Evolutionary conservation across 2,113 vertebrate genomes (phyloP).

Genomic region (Phylloscopus whistleri): DNA sequence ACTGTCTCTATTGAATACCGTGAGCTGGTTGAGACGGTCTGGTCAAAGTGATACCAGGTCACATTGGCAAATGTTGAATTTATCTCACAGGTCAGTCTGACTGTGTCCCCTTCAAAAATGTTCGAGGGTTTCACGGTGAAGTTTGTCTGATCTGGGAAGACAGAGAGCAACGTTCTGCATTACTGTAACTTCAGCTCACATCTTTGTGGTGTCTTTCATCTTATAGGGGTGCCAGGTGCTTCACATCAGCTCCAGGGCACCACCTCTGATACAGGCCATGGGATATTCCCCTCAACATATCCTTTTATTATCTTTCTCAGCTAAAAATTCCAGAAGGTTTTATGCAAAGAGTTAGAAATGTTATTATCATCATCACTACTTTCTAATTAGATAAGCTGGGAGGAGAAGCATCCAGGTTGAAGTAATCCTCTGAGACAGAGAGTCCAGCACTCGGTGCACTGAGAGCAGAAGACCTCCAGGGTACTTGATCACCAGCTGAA

Average conservation of each 20-base stretch:
- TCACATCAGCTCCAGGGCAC: not conserved
- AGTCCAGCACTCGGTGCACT: not conserved
- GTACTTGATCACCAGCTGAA: not conserved
- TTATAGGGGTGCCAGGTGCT: not conserved
- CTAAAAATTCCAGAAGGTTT: not conserved
- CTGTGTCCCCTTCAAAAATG: conserved; percentile 69
- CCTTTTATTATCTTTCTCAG: not conserved
- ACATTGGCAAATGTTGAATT: not conserved
- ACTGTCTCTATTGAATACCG: not conserved
- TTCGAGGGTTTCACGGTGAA: conserved; percentile 32
- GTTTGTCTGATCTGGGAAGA: conserved; percentile 61
- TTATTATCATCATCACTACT: not conserved
- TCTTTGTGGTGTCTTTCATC: not conserved
- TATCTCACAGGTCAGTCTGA: conserved; percentile 57
- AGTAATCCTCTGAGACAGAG: not conserved
- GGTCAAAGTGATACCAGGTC: conserved; percentile 34
- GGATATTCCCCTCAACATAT: not conserved
- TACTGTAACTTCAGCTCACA: not conserved
- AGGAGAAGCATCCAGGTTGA: not conserved
- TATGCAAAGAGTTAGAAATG: not conserved
- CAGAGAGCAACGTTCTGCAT: not conserved
- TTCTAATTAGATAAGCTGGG: not conserved
- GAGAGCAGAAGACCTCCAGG: not conserved
- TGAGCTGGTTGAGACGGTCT: not conserved
- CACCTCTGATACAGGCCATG: not conserved